Conservation (phyloP, 2,888 invertebrate species). For the Julus scandinavius region DNA sequence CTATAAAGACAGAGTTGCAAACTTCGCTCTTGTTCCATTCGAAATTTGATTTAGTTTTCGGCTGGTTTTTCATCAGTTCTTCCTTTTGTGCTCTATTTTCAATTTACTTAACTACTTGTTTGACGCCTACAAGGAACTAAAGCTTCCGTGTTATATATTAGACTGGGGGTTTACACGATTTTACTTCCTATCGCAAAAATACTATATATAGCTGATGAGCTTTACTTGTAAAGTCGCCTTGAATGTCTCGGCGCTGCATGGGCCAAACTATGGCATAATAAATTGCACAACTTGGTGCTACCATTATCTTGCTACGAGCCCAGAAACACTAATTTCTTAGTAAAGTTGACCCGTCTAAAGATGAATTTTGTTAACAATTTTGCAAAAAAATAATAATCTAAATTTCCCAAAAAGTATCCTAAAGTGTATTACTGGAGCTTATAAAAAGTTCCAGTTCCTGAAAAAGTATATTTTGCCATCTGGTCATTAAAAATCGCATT, state of each 20-base stretch:
- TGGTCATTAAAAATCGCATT: too few relatives aligned
- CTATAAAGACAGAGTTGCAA: neutral
- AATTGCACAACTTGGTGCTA: neutral
- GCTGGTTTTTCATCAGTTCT: slow-evolving; percentile 31
- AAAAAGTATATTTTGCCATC: too few relatives aligned
- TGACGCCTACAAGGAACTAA: neutral
- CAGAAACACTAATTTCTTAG: too few relatives aligned
- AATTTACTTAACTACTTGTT: neutral
- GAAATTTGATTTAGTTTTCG: slow-evolving; percentile 25
- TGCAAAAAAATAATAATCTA: too few relatives aligned
- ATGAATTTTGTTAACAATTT: too few relatives aligned
- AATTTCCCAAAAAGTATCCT: too few relatives aligned
- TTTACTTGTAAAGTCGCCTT: neutral
- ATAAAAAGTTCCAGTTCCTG: too few relatives aligned
- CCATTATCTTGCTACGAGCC: neutral
- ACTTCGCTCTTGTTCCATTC: slow-evolving; percentile 15
- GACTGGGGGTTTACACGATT: neutral
- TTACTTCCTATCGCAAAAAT: slow-evolving; percentile 31
- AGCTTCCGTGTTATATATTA: neutral
- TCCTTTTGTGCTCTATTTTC: slow-evolving; percentile 9
- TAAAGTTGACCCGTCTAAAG: too few relatives aligned
- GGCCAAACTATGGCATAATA: neutral
- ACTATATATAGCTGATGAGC: neutral
- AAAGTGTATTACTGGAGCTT: too few relatives aligned
- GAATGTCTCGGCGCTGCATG: neutral